These are phyloP conservation scores for Rhagium mordax DNA, from an alignment of 2,888 invertebrate species.

Conservation along the genomic window DNA sequence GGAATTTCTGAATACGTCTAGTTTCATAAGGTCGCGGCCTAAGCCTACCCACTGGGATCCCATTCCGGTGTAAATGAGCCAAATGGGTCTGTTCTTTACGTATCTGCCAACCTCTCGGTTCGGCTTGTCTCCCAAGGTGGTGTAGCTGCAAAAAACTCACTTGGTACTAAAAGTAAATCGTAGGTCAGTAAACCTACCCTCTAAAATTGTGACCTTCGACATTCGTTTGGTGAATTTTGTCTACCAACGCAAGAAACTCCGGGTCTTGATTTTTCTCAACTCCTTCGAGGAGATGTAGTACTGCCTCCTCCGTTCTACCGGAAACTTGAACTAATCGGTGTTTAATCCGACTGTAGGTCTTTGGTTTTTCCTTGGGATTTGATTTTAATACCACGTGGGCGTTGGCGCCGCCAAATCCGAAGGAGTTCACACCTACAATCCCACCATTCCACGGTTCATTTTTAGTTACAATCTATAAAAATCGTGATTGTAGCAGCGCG, in stretches of 20 bases:
- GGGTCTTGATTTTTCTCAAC: constrained; percentile 75
- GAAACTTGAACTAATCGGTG: constrained; percentile 70
- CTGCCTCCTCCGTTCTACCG: constrained; percentile 85
- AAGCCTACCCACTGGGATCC: constrained; percentile 79
- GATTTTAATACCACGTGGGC: constrained; percentile 71
- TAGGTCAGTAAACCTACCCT: no score
- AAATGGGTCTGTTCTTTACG: constrained; percentile 69
- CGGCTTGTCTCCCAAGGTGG: constrained; percentile 48
- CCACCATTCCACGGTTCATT: constrained; percentile 72
- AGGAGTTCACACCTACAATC: constrained; percentile 75
- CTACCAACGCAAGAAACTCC: constrained; percentile 81
- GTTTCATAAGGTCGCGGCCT: constrained; percentile 74
- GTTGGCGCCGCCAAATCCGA: constrained; percentile 79
- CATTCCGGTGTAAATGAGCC: constrained; percentile 81
- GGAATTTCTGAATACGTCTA: constrained; percentile 74
- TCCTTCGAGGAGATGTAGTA: constrained; percentile 75
- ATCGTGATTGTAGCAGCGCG: neutral
- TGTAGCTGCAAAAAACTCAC: constrained; percentile 39
- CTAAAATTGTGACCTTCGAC: constrained; percentile 83
- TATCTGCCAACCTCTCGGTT: constrained; percentile 35
- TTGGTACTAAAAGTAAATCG: neutral
- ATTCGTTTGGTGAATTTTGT: constrained; percentile 78
- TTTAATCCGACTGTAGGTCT: constrained; percentile 43
- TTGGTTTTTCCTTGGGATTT: constrained; percentile 60
- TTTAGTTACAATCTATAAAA: constrained; percentile 66